Evolutionary conservation across 2,888 invertebrate species (phyloP).

Genomic region (Aethes cnicana): DNA sequence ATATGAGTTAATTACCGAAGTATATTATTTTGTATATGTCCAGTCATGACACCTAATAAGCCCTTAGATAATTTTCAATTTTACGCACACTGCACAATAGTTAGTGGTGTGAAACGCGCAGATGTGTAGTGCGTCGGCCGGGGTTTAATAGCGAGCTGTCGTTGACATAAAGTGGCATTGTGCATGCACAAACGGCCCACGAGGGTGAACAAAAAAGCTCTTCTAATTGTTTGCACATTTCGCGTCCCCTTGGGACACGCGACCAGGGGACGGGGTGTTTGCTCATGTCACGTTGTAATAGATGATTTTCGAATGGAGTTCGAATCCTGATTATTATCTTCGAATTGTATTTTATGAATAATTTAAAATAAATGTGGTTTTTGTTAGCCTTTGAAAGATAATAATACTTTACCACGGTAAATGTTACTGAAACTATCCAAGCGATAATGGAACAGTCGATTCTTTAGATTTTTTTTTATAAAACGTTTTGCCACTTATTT

Average conservation of each 20-base stretch:
- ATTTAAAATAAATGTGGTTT: background rate
- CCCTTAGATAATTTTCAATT: background rate
- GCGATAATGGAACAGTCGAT: too few species aligned
- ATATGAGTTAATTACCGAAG: too few species aligned
- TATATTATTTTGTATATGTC: too few species aligned
- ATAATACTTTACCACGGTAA: too few species aligned
- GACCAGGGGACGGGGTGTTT: constrained; percentile 34
- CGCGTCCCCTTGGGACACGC: constrained; percentile 55
- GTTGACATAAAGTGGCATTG: constrained; percentile 73
- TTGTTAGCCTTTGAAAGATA: background rate
- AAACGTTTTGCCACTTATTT: too few species aligned
- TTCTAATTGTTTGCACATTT: constrained; percentile 81
- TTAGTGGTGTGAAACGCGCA: constrained; percentile 65
- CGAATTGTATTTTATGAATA: background rate
- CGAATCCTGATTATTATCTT: background rate
- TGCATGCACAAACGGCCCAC: constrained; percentile 48
- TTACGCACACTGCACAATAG: too few species aligned
- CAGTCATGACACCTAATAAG: constrained; percentile 11
- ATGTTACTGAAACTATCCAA: too few species aligned
- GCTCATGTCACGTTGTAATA: constrained; percentile 8
- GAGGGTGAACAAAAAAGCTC: constrained; percentile 64
- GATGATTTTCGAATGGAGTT: constrained; percentile 21
- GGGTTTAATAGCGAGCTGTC: constrained; percentile 64
- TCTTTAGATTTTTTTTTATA: too few species aligned
- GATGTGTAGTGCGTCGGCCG: constrained; percentile 66